Percentiles rank a stretch among this genome's conserved stretches.
Conservation (phyloP, 2,797 vertebrate genomes). For the Euphonia xanthogaster region DNA sequence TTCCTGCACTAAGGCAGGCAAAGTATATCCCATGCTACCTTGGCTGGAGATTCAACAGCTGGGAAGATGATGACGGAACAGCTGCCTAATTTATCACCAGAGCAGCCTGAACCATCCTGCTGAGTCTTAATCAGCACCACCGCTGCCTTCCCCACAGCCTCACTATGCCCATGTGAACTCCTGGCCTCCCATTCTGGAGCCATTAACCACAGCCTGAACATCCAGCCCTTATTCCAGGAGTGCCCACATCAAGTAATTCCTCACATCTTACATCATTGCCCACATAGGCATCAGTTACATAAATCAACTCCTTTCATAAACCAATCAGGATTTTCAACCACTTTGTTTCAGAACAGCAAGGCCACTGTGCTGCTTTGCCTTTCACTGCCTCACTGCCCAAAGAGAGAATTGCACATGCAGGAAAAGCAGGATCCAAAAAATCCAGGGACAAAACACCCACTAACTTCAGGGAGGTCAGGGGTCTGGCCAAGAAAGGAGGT, state of each 20-base stretch:
- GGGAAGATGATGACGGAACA: not conserved
- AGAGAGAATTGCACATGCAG: not conserved
- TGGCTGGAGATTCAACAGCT: not conserved
- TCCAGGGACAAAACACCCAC: not conserved
- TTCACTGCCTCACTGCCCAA: not conserved
- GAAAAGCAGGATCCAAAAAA: not conserved
- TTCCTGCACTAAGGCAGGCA: not conserved
- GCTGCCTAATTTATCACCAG: not conserved
- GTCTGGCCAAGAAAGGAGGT: not conserved
- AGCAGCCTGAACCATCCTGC: not conserved
- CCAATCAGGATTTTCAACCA: not conserved
- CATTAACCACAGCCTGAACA: not conserved
- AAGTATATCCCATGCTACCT: not conserved
- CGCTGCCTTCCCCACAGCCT: not conserved
- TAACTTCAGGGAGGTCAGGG: not conserved
- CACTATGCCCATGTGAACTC: not conserved
- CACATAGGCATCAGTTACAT: not conserved
- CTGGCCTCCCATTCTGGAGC: not conserved
- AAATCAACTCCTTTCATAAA: not conserved
- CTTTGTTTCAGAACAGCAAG: not conserved
- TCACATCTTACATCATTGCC: conserved; percentile 58
- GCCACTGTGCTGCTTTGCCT: not conserved
- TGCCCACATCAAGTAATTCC: conserved; percentile 61
- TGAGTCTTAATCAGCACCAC: not conserved
- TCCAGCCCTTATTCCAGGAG: conserved; percentile 47